Conservation (phyloP, 2,113 vertebrate species). For the Percopsis transmontana region DNA sequence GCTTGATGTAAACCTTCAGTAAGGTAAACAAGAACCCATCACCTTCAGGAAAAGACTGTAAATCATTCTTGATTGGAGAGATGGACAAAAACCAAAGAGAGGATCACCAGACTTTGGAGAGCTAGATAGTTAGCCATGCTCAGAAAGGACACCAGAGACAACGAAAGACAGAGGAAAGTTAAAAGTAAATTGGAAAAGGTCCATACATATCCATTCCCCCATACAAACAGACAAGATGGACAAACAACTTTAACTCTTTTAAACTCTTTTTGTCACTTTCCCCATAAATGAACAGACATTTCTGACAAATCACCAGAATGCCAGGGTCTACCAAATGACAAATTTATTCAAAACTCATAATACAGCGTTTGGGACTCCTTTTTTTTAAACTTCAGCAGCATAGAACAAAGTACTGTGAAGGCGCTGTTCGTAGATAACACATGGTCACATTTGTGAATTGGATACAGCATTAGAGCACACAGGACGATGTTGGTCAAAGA, state of each 20-base stretch:
- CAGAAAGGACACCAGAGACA: constrained; percentile 30
- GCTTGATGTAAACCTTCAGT: constrained; percentile 6
- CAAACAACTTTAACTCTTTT: background rate
- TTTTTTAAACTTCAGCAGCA: constrained; percentile 65
- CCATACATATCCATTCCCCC: constrained; percentile 5
- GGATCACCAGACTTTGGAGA: constrained; percentile 4
- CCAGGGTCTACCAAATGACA: constrained; percentile 87
- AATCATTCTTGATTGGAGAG: constrained; percentile 14
- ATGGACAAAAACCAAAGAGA: constrained; percentile 24
- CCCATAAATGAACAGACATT: background rate
- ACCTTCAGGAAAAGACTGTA: background rate
- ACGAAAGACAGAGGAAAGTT: constrained; percentile 20
- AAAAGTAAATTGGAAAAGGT: constrained; percentile 19
- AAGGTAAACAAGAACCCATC: background rate
- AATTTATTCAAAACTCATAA: constrained; percentile 97
- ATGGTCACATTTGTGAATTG: constrained; percentile 82
- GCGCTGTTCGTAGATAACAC: constrained; percentile 83
- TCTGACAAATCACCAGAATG: constrained; percentile 54
- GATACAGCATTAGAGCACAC: constrained; percentile 87
- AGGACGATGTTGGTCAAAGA: constrained; percentile 74
- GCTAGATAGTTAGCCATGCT: constrained; percentile 60
- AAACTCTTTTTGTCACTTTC: background rate
- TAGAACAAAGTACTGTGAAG: constrained; percentile 86
- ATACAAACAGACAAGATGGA: background rate
- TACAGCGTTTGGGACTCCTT: constrained; percentile 88